Evolutionary conservation across 1,140 invertebrate species (phyloP).

Genomic region (Sitobion miscanthi): DNA sequence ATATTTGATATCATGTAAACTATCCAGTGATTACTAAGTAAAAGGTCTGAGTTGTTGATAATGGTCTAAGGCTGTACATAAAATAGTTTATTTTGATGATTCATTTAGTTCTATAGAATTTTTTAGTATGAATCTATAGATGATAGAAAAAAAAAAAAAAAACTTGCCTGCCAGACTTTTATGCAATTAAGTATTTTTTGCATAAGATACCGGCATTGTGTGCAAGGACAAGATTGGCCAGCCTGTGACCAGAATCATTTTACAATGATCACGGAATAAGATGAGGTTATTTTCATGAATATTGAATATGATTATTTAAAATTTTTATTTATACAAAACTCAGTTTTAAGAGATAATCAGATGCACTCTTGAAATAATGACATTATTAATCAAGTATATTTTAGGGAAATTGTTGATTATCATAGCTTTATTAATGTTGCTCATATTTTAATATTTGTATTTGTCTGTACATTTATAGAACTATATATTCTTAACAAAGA

Average conservation of each 20-base stretch:
- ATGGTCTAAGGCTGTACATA: not conserved
- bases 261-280: slow-evolving; percentile 2
- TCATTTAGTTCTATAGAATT: not conserved
- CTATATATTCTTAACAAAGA: not conserved
- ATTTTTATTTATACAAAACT: not conserved
- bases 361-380: not conserved
- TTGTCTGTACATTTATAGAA: not conserved
- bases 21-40: slow-evolving; percentile 29
- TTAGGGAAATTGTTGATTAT: too few relatives aligned
- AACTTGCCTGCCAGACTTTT: not conserved
- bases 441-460: not conserved
- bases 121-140: not conserved
- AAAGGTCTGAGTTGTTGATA: slow-evolving; percentile 43
- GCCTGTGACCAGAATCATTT: not conserved
- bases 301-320: not conserved
- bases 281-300: slow-evolving; percentile 1
- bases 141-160: not conserved
- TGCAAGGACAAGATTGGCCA: not conserved
- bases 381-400: not conserved
- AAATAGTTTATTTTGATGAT: not conserved
- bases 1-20: not conserved
- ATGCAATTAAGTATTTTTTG: not conserved
- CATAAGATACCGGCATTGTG: not conserved
- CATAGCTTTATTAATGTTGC: too few relatives aligned
- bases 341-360: too few relatives aligned